Evolutionary conservation across 2,888 invertebrate species (phyloP), one percentile per base, ranked within the genome.

Genomic region (Metacarcinus magister): DNA sequence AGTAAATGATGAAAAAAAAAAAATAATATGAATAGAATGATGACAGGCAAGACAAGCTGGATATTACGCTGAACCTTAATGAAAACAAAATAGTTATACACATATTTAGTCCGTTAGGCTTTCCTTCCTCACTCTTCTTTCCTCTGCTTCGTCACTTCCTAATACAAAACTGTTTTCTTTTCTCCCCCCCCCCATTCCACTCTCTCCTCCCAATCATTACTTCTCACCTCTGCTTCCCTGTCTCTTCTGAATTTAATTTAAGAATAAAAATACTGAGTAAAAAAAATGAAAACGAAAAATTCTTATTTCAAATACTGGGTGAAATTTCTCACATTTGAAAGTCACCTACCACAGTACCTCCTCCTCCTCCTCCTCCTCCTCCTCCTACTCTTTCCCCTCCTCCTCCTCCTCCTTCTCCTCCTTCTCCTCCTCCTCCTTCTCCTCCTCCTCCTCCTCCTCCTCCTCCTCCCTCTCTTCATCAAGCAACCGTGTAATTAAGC

Each of bases 401-500:
- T 19, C 19, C 28, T 82, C 75, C 75, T 75, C 19, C 75, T n/a
- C n/a, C 75, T 75, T 7, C 75, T 23, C 19, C 75, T n/a, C 19
- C 75, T 75, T 1, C 75, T 75, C 75, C 75, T 75, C 16, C 28
- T 28, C 54, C 54, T 54, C 19, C 54, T 54, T 0, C 90, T 39
- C 90, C 54, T 54, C 10, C 54, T 19, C 67, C 23, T 67, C 67
- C 23, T 67, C 67, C 23, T 67, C 19, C 23, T 67, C 23, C 16
- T 67, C 67, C 67, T 67, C 67, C 67, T 67, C 23, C 67, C 7
- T 32, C 28, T 48, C 92, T 91, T 23, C 54, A 54, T 48, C 92
- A 54, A 19, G 32, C 16, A 92, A 82, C 32, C 82, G 82, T 82
- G 82, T 82, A 82, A 82, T 82, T 32, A 82, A 82, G 82, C 10